Conservation (phyloP, 2,888 invertebrate genomes). For the Lithodes maja region DNA sequence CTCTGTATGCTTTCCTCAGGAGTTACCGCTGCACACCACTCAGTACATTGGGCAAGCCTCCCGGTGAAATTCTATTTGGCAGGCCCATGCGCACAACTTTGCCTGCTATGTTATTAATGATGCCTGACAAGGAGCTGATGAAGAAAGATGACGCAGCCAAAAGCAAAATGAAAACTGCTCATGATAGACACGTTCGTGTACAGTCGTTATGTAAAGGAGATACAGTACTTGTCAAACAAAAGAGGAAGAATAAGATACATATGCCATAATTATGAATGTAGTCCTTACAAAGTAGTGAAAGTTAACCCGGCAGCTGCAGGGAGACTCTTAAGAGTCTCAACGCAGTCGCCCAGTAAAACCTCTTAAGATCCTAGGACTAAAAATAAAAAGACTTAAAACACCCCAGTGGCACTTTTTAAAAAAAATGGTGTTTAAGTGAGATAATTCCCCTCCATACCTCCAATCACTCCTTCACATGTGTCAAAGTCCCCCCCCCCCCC, state of each 20-base stretch:
- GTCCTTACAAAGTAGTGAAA: not conserved
- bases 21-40: not conserved
- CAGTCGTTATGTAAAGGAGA: not conserved
- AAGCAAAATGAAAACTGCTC: not conserved
- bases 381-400: too few relatives aligned
- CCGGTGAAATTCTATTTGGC: not conserved
- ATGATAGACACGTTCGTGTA: not conserved
- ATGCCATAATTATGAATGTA: not conserved
- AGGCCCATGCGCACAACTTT: not conserved
- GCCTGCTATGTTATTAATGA: not conserved
- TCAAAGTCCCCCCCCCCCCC: too few relatives aligned
- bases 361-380: too few relatives aligned
- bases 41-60: not conserved
- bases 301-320: too few relatives aligned
- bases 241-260: not conserved
- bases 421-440: too few relatives aligned
- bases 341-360: too few relatives aligned
- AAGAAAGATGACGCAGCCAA: not conserved
- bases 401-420: too few relatives aligned
- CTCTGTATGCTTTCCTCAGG: not conserved
- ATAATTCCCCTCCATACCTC: too few relatives aligned
- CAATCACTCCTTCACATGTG: too few relatives aligned
- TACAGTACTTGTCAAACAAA: not conserved
- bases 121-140: not conserved
- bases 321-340: too few relatives aligned